Conservation (phyloP, 2,113 vertebrate genomes). For the Globicephala melas region DNA sequence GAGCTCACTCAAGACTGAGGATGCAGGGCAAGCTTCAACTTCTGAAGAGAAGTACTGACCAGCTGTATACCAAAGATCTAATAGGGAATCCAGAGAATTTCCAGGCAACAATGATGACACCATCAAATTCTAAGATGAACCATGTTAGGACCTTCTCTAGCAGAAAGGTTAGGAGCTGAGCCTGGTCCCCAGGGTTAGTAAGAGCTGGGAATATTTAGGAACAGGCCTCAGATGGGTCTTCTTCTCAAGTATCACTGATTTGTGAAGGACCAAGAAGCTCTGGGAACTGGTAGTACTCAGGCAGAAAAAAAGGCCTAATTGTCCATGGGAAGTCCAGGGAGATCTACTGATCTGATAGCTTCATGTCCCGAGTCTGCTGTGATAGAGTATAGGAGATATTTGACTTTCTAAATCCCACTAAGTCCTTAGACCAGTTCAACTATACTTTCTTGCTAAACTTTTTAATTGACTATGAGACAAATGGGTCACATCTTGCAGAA, state of each 20-base stretch:
- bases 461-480: background rate
- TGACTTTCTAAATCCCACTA: background rate
- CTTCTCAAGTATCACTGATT: background rate
- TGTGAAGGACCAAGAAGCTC: background rate
- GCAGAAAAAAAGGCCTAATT: background rate
- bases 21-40: background rate
- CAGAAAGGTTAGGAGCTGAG: background rate
- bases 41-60: background rate
- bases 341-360: background rate
- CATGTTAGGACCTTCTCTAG: background rate
- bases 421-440: background rate
- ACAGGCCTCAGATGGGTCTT: background rate
- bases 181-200: background rate
- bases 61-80: background rate
- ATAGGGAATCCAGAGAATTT: background rate
- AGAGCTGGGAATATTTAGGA: background rate
- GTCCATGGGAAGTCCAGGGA: background rate
- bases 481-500: background rate
- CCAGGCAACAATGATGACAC: background rate
- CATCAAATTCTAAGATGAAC: background rate
- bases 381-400: background rate
- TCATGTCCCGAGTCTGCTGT: background rate
- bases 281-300: background rate
- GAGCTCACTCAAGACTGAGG: background rate
- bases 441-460: background rate